Evolutionary conservation across 2,888 invertebrate species (phyloP).

Genomic region (Odontothrips loti): DNA sequence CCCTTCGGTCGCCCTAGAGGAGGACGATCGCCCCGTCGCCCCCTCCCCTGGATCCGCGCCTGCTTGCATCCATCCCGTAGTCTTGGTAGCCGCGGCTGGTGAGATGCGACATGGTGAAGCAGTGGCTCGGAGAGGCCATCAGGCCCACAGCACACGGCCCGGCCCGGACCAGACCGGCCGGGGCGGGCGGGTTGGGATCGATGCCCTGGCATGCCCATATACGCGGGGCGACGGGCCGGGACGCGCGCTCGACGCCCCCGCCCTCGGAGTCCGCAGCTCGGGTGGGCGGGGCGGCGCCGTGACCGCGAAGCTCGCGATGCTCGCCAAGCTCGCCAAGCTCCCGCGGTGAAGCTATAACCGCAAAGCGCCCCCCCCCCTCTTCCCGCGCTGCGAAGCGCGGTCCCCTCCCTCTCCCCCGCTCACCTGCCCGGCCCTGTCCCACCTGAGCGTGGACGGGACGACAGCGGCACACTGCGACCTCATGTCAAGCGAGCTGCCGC

Average conservation of each 20-base stretch:
- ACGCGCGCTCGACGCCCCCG: constrained; percentile 2
- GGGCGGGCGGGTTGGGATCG: background rate
- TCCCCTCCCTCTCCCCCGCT: background rate
- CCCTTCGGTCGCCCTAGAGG: no score
- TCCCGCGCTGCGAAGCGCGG: no score
- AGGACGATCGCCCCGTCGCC: no score
- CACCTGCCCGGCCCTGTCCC: background rate
- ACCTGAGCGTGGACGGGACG: background rate
- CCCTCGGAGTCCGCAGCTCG: background rate
- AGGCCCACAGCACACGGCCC: no score
- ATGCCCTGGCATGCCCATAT: constrained; percentile 25
- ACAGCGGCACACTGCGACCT: constrained; percentile 1
- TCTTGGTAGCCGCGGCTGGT: no score
- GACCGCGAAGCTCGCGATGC: background rate
- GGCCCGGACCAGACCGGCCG: background rate
- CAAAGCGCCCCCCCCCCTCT: no score
- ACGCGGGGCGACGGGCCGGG: background rate
- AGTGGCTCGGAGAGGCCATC: no score
- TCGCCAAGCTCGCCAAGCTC: background rate
- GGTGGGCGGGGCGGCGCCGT: constrained; percentile 22
- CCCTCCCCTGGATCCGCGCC: no score
- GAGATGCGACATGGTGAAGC: no score
- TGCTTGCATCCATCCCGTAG: no score
- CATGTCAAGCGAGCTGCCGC: constrained; percentile 17
- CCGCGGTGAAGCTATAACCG: no score